Evolutionary conservation across 2,113 vertebrate genomes (phyloP), one percentile per base, ranked within the genome.

Genomic region (Tauraco erythrolophus): DNA sequence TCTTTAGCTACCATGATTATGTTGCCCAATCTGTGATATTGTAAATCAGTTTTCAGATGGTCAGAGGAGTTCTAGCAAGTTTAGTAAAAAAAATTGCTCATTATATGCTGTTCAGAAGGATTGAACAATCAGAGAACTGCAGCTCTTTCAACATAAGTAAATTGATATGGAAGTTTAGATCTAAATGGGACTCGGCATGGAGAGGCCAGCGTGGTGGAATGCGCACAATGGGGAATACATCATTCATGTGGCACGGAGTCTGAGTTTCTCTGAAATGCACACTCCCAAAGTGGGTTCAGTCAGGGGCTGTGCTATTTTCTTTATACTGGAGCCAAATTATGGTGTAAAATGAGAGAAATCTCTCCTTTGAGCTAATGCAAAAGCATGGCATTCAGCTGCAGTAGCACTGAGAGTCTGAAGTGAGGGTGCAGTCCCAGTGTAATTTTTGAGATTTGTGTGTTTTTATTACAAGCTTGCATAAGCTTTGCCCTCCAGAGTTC

Each of bases 21-120:
- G 70, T 94, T 97, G 93, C 76, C 82, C 95, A 98, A 96, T 97
- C 98, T 98, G 98, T 95, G 95, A 96, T 89, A 96, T 95, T 98
- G 91, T 97, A 98, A 98, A 98, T 98, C 90, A 97, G 53, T 97
- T 81, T 97, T 98, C 91, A 92, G 87, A 96, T 77, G 91, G 87
- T 81, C 80, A 88, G 19, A 94, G 66, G 68, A 97, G 79, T 62
- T 91, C 35, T 72, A 82, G 16, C 60, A 94, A 97, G 84, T 94
- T 80, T 66, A 65, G 41, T 93, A 75, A 88, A 86, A 96, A 96
- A 95, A 85, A 61, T 62, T 69, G 62, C 89, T 95, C 68, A 37
- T 96, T 97, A 88, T 91, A 57, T 6, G 7, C 92, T 89, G 46
- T 94, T 97, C 60, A 85, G 74, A 96, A 65, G 45, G 80, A 71